Conservation (phyloP, 2,888 invertebrate species). For the Drosophila nr. perissopoda region DNA sequence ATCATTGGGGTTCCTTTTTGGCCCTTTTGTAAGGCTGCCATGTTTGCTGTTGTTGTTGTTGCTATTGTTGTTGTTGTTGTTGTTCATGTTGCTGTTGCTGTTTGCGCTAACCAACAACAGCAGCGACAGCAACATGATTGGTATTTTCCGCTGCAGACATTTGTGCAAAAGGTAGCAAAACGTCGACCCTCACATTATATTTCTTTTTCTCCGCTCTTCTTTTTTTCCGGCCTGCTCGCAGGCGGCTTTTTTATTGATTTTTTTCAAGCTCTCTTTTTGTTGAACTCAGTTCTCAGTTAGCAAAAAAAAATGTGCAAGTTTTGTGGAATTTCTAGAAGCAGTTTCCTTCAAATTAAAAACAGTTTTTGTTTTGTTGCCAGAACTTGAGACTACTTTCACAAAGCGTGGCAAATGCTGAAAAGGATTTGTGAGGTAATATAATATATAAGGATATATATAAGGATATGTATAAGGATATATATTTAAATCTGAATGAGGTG, state of each 20-base stretch:
- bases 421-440: not conserved
- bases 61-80: constrained; percentile 18
- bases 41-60: constrained; percentile 26
- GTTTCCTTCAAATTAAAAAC: constrained; percentile 15
- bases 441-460: no score
- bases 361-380: not conserved
- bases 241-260: constrained; percentile 63
- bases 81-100: constrained; percentile 19
- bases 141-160: constrained; percentile 80
- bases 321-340: constrained; percentile 5
- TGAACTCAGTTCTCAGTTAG: constrained; percentile 17
- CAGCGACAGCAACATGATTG: constrained; percentile 74
- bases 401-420: not conserved
- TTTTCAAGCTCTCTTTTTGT: constrained; percentile 29
- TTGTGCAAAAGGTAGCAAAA: constrained; percentile 60
- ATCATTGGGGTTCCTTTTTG: constrained; percentile 54
- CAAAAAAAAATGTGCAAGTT: constrained; percentile 26
- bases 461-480: no score
- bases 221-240: constrained; percentile 18
- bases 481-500: not conserved
- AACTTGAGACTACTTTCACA: not conserved
- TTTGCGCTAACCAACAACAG: constrained; percentile 65
- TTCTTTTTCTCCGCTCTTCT: constrained; percentile 20
- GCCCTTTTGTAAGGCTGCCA: constrained; percentile 54
- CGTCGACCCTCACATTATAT: constrained; percentile 61